Conservation (phyloP, 2,113 vertebrate genomes). For the Nibea albiflora region DNA sequence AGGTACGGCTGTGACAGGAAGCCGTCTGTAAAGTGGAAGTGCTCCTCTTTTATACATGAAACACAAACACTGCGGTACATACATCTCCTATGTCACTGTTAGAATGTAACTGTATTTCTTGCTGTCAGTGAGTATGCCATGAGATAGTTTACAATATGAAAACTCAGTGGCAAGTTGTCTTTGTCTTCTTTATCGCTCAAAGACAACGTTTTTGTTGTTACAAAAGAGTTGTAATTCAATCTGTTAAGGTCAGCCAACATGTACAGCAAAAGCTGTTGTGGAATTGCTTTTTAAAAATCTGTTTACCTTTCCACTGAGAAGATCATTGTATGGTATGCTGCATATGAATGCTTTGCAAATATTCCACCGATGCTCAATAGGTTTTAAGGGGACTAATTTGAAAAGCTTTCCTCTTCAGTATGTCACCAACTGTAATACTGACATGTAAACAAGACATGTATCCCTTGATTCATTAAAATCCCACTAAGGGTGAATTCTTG, state of each 20-base stretch:
- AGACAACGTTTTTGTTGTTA: not conserved
- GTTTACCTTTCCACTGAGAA: not conserved
- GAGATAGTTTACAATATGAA: slow-evolving; percentile 27
- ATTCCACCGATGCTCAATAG: not conserved
- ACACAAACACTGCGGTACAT: slow-evolving; percentile 64
- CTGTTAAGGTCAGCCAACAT: slow-evolving; percentile 4
- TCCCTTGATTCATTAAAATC: not conserved
- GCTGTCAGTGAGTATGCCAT: slow-evolving; percentile 23
- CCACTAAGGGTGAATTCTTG: not conserved
- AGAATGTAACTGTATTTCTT: slow-evolving; percentile 22
- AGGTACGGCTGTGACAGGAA: slow-evolving; percentile 61
- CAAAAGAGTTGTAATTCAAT: not conserved
- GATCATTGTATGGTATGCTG: not conserved
- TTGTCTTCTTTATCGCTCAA: not conserved
- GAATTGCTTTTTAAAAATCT: not conserved
- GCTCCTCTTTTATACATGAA: slow-evolving; percentile 48
- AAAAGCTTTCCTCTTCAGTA: not conserved
- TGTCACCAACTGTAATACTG: not conserved
- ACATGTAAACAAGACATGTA: not conserved
- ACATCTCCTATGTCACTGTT: slow-evolving; percentile 35
- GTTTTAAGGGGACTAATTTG: not conserved
- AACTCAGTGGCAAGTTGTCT: slow-evolving; percentile 20
- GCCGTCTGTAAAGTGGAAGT: slow-evolving; percentile 48
- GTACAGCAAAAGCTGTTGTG: not conserved
- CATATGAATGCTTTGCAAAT: not conserved